Evolutionary conservation across 2,888 invertebrate genomes (phyloP), one percentile per base, ranked within the genome.

Genomic region (Nasonia oneida): DNA sequence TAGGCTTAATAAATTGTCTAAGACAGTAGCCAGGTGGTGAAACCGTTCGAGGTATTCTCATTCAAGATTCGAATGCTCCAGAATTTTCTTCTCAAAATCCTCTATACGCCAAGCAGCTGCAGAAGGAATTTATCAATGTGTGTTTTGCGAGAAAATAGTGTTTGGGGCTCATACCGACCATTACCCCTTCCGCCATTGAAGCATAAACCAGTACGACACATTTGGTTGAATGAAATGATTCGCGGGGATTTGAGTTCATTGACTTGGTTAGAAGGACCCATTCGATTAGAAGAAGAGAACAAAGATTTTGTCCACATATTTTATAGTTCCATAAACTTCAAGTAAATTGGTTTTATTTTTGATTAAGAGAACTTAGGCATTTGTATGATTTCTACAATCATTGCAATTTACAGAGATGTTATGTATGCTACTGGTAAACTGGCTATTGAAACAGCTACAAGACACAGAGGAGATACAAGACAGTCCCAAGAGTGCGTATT

Each of bases 351-450:
- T 70, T 57, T 29, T 18, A 23, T 33, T 67, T 33, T 82, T 23
- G 10, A 50, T 37, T 3, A 12, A 50, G 15, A 15, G 14, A 14
- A 14, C 50, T 3, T 50, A 2, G 50, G 15, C 23, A 33, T 70
- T 50, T 53, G 14, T 37, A n/a, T n/a, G 0, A 5, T 75, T 2
- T 33, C 23, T 53, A 53, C n/a, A 23, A 18, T 2, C 42, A 42
- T 76, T 53, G 18, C 0, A 50, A 50, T 15, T 50, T 50, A 50
- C 29, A 96, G 98, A 90, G 99, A 99, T 92, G 95, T 99, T 0
- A 99, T 99, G 99, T 94, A 97, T 0, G 98, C 98, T 0, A 97
- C 97, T 0, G 99, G 98, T 1, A 98, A 98, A 91, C 95, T 99
- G 8, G 96, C 97, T 8, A 95, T 96, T 0, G 98, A 99, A 95